A percentile compares a stretch with the other conserved stretches of the same genome.
phyloP scores from a whole-genome alignment of 2,797 vertebrate genomes.

The Pangasius macronema region DNA sequence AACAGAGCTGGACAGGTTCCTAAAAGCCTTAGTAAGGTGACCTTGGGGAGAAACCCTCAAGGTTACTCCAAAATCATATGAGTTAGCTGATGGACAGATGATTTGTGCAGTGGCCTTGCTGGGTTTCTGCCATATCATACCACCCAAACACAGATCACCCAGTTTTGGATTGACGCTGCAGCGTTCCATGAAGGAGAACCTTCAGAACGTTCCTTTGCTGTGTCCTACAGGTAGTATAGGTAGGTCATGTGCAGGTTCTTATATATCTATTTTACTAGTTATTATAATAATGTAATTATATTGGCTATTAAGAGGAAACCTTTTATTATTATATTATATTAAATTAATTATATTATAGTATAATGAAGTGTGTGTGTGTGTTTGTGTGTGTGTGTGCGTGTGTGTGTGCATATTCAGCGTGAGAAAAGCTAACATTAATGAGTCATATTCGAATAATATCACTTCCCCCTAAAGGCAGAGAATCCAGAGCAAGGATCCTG shows the following conservation, averaged over 20 bases:
- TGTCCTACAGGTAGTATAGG: too few species aligned
- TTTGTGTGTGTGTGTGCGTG: not conserved
- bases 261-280: not conserved
- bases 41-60: not conserved
- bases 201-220: not conserved
- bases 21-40: not conserved
- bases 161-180: not conserved
- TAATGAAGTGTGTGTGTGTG: not conserved
- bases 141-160: not conserved
- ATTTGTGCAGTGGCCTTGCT: not conserved
- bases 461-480: not conserved
- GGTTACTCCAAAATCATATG: not conserved
- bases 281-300: not conserved
- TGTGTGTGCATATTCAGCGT: not conserved
- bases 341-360: not conserved
- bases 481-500: not conserved
- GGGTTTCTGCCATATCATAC: not conserved
- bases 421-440: slow-evolving; percentile 4
- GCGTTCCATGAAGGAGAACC: not conserved
- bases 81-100: not conserved
- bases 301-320: not conserved
- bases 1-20: too few species aligned
- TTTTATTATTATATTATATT: too few species aligned
- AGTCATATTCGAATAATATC: not conserved
- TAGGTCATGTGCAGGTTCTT: too few species aligned